Evolutionary conservation across 2,797 vertebrate genomes (phyloP).

Genomic region (Galagoides demidoff): DNA sequence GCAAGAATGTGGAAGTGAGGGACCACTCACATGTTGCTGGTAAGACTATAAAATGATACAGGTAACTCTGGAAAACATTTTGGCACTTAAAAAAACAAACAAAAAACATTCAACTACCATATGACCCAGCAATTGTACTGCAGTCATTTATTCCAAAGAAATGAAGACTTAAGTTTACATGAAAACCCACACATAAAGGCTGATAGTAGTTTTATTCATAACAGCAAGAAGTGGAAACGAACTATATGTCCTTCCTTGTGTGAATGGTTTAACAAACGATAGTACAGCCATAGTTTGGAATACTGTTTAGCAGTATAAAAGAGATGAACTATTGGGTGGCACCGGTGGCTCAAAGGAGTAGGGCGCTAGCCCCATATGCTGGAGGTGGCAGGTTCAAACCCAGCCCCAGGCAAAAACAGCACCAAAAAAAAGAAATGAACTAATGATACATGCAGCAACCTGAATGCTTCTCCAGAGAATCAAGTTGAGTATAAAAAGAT

Average conservation of each 20-base stretch:
- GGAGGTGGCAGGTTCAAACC: too few relatives aligned
- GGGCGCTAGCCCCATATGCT: too few relatives aligned
- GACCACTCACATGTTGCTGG: not conserved
- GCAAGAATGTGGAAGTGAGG: not conserved
- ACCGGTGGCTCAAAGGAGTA: too few relatives aligned
- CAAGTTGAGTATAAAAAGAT: not conserved
- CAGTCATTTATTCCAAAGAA: not conserved
- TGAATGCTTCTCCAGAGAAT: not conserved
- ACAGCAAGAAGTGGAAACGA: not conserved
- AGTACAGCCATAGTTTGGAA: not conserved
- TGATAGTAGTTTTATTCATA: not conserved
- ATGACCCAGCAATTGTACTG: not conserved
- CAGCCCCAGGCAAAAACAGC: too few relatives aligned
- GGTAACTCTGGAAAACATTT: not conserved
- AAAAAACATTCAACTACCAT: not conserved
- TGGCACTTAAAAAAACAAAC: not conserved
- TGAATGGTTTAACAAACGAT: not conserved
- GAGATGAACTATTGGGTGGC: not conserved
- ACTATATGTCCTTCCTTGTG: not conserved
- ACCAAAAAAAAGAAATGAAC: not conserved
- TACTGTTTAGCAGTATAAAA: not conserved
- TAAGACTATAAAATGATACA: not conserved
- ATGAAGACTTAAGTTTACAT: not conserved
- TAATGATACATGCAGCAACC: not conserved
- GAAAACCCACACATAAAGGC: not conserved